Evolutionary conservation across 2,797 vertebrate genomes (phyloP).

Genomic region (Enteromius thamalakanensis): DNA sequence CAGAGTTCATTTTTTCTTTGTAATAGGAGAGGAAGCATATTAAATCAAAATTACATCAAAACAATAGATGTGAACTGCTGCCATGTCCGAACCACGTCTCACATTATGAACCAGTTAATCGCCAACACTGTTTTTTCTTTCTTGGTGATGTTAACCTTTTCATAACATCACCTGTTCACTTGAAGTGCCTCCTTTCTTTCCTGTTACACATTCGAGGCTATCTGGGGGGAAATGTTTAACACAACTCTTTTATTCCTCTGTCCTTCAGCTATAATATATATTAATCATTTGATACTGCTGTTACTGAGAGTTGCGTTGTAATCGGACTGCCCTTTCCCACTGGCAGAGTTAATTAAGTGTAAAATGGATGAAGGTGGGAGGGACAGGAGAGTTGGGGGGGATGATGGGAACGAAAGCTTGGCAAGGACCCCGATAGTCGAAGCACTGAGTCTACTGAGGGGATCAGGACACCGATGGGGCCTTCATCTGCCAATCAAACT

Average conservation of each 20-base stretch:
- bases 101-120: slow-evolving; percentile 20
- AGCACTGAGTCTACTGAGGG: slow-evolving; percentile 30
- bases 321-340: slow-evolving; percentile 59
- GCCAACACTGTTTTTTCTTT: neutral
- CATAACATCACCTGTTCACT: slow-evolving; percentile 24
- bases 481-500: slow-evolving; percentile 52
- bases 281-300: slow-evolving; percentile 56
- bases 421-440: slow-evolving; percentile 32
- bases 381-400: slow-evolving; percentile 30
- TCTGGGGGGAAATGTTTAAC: slow-evolving; percentile 48
- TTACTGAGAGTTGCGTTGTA: slow-evolving; percentile 48
- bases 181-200: slow-evolving; percentile 37
- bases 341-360: slow-evolving; percentile 68
- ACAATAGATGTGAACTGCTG: neutral
- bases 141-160: slow-evolving; percentile 43
- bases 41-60: slow-evolving; percentile 32
- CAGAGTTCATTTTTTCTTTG: slow-evolving; percentile 31
- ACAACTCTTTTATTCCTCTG: slow-evolving; percentile 45
- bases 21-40: slow-evolving; percentile 29
- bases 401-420: slow-evolving; percentile 32
- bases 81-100: neutral
- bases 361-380: slow-evolving; percentile 63
- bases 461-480: slow-evolving; percentile 43
- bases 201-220: slow-evolving; percentile 40
- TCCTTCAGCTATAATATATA: slow-evolving; percentile 56